Base-by-base conservation (phyloP, 2,797 vertebrate genomes). In the Crocodylus rhombifer region DNA sequence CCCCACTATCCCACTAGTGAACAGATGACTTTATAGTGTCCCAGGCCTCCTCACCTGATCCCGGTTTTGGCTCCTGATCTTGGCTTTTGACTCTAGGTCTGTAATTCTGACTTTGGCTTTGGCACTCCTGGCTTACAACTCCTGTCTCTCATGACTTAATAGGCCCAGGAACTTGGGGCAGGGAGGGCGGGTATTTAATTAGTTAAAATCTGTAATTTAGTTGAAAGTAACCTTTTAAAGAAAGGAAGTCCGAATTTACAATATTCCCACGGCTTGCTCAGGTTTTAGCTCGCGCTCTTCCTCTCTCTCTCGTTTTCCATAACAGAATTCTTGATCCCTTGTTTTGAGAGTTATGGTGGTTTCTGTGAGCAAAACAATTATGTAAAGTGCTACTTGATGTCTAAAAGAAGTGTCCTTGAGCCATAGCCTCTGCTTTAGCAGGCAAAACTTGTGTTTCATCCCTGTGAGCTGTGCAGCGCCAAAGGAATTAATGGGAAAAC, bases 401-500 rank as follows among this genome's bases (percentile, higher is more conserved):
- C 89, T 80, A 26, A 75, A 82, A 93, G 82, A 85, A 92, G 42
- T 79, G 63, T 67, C 87, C 88, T 94, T 88, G 91, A 94, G 76
- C 82, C 87, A 81, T 23, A 42, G 67, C 15, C 67, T 87, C 88
- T 94, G 88, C 82, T 77, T 93, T 80, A 92, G 87, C 82, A 82
- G 88, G 80, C 58, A 92, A 90, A 93, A 71, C 85, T 90, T 88
- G 92, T 84, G 87, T 90, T 89, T 95, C 84, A 92, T 80, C 92
- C 89, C 93, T 86, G 93, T 33, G 84, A 77, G 82, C 33, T 90
- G 82, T 36, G 23, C 79, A 83, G 89, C 90, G 91, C 93, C 93
- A 95, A 93, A 90, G 79, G 25, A 0, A 0, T 88, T 90, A 94
- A 93, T 80, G 85, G 91, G 92, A 94, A 94, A 93, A 93, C 93